Evolutionary conservation across 2,113 vertebrate genomes (phyloP).

Genomic region (Apus apus): DNA sequence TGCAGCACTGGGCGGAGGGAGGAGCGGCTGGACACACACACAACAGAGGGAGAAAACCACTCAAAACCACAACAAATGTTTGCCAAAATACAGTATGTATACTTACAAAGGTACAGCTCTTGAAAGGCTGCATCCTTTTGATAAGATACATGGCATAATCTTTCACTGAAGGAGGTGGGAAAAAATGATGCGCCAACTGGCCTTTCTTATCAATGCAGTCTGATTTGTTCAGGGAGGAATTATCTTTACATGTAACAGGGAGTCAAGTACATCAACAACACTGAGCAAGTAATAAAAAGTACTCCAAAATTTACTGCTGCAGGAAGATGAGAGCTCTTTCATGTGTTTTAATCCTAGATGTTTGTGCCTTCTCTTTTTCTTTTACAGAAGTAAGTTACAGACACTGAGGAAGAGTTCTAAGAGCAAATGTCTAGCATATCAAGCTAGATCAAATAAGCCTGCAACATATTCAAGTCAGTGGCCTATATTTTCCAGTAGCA

Average conservation of each 20-base stretch:
- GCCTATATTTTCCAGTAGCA: constrained; percentile 6
- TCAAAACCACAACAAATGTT: constrained; percentile 6
- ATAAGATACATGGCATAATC: constrained; percentile 32
- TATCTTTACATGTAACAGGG: constrained; percentile 12
- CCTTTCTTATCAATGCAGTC: constrained; percentile 19
- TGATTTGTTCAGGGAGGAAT: constrained; percentile 24
- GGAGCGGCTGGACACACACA: too few relatives aligned
- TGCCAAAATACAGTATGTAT: neutral
- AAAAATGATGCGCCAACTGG: constrained; percentile 22
- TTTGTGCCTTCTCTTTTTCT: neutral
- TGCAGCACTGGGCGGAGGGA: neutral
- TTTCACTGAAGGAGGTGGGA: constrained; percentile 23
- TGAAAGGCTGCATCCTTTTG: constrained; percentile 49
- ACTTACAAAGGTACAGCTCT: constrained; percentile 25
- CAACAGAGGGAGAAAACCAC: neutral
- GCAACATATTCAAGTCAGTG: neutral
- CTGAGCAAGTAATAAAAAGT: constrained; percentile 6
- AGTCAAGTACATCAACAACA: constrained; percentile 20
- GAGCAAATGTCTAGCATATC: neutral
- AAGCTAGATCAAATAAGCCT: constrained; percentile 1
- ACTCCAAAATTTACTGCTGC: constrained; percentile 5
- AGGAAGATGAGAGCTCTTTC: neutral
- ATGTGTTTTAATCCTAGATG: neutral
- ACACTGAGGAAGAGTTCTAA: neutral
- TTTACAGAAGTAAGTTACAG: neutral